A percentile compares a stretch with the other conserved stretches of the same genome.
Conservation (phyloP, 2,888 invertebrate species). For the Cheilosia pagana region DNA sequence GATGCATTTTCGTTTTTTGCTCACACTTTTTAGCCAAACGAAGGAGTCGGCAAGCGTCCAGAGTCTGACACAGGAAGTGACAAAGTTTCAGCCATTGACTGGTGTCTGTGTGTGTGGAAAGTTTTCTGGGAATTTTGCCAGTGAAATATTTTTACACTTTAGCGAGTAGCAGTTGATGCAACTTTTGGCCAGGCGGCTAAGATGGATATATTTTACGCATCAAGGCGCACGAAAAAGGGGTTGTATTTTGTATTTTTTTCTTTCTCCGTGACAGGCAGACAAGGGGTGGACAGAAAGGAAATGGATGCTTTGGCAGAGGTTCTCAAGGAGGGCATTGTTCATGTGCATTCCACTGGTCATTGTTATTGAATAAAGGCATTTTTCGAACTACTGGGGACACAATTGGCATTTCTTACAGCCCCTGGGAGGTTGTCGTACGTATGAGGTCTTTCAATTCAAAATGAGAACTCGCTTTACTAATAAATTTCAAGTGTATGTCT, state of each 20-base stretch:
- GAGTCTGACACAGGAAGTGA: constrained; percentile 51
- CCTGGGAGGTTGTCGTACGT: no score
- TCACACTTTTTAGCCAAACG: constrained; percentile 36
- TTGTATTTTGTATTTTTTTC: constrained; percentile 8
- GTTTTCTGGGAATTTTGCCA: constrained; percentile 71
- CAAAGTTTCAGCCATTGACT: constrained; percentile 61
- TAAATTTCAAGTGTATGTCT: no score
- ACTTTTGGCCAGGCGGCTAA: constrained; percentile 19
- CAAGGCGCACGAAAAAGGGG: constrained; percentile 10
- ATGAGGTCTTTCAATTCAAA: no score
- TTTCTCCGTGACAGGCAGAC: not conserved
- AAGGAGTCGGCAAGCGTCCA: constrained; percentile 13
- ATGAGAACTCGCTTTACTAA: no score
- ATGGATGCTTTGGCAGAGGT: constrained; percentile 51
- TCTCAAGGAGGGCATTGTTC: constrained; percentile 16
- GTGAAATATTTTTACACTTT: constrained; percentile 65
- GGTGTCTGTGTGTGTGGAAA: constrained; percentile 16
- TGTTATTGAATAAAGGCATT: constrained; percentile 20
- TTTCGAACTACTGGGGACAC: not conserved
- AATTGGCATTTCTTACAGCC: no score
- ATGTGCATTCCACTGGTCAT: no score
- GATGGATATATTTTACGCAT: constrained; percentile 49
- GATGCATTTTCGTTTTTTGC: constrained; percentile 43
- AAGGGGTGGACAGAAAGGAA: constrained; percentile 1
- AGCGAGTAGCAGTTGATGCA: constrained; percentile 11